Conservation (phyloP, 2,888 invertebrate genomes). For the Amiota minor region DNA sequence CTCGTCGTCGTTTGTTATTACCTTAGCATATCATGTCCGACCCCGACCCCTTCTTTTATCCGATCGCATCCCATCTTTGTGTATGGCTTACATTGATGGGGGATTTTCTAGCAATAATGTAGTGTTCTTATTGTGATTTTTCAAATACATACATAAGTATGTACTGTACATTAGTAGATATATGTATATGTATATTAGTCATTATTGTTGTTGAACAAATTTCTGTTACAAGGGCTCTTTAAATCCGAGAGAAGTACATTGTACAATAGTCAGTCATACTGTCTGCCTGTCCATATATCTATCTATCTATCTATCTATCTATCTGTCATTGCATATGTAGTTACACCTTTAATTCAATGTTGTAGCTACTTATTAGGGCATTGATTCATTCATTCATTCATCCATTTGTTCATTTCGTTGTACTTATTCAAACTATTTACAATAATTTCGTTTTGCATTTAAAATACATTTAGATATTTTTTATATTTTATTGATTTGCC, state of each 20-base stretch:
- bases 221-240: slow-evolving; percentile 55
- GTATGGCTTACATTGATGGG: slow-evolving; percentile 41
- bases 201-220: slow-evolving; percentile 29
- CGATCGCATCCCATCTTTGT: neutral
- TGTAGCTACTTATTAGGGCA: no score
- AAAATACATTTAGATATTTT: neutral
- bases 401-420: no score
- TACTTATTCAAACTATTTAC: no score
- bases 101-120: slow-evolving; percentile 43
- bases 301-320: no score
- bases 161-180: neutral
- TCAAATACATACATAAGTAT: slow-evolving; percentile 31
- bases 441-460: neutral
- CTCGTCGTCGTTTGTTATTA: neutral
- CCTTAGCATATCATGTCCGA: no score
- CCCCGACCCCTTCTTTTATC: neutral
- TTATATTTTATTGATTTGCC: slow-evolving; percentile 13
- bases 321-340: no score
- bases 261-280: neutral
- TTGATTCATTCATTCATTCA: no score
- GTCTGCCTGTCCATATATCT: no score
- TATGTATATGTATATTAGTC: neutral
- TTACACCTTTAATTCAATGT: no score
- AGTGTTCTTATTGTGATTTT: slow-evolving; percentile 44
- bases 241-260: neutral